phyloP scores from a whole-genome alignment of 2,888 invertebrate genomes.

The Microchrysa polita region DNA sequence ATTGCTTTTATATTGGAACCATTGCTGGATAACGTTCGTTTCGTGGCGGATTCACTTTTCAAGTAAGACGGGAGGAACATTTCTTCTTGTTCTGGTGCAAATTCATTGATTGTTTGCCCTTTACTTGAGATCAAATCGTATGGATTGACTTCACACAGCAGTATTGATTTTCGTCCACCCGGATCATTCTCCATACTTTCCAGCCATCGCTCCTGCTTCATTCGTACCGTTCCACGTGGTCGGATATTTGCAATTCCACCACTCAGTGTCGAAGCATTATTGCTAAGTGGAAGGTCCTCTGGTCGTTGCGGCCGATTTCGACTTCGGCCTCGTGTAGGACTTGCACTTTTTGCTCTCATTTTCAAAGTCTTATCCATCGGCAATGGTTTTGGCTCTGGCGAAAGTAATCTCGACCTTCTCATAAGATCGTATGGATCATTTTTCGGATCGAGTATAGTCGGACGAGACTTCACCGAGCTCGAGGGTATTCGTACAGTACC shows the following conservation, averaged over 20 bases:
- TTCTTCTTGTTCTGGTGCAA: slow-evolving; percentile 64
- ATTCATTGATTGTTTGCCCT: slow-evolving; percentile 65
- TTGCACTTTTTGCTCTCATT: slow-evolving; percentile 69
- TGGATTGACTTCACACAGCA: slow-evolving; percentile 86
- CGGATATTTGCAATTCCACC: slow-evolving; percentile 52
- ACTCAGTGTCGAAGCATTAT: slow-evolving; percentile 53
- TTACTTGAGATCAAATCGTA: slow-evolving; percentile 77
- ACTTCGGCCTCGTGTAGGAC: slow-evolving; percentile 68
- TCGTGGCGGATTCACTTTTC: slow-evolving; percentile 59
- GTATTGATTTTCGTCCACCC: slow-evolving; percentile 72
- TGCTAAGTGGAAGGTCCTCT: slow-evolving; percentile 59
- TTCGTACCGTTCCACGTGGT: slow-evolving; percentile 67
- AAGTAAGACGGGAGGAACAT: slow-evolving; percentile 56
- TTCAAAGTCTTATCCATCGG: slow-evolving; percentile 67
- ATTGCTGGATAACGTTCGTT: slow-evolving; percentile 48
- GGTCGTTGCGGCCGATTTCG: slow-evolving; percentile 64
- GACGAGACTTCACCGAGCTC: slow-evolving; percentile 67
- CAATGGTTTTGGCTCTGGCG: slow-evolving; percentile 66
- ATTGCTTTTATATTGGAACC: slow-evolving; percentile 72
- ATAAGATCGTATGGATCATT: slow-evolving; percentile 85
- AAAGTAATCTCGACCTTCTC: slow-evolving; percentile 78
- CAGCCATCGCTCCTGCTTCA: slow-evolving; percentile 57
- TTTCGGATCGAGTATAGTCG: slow-evolving; percentile 72
- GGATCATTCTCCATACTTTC: slow-evolving; percentile 53
- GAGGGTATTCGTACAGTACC: slow-evolving; percentile 73